Conservation (phyloP, 2,113 vertebrate genomes). For the Mellivora capensis region DNA sequence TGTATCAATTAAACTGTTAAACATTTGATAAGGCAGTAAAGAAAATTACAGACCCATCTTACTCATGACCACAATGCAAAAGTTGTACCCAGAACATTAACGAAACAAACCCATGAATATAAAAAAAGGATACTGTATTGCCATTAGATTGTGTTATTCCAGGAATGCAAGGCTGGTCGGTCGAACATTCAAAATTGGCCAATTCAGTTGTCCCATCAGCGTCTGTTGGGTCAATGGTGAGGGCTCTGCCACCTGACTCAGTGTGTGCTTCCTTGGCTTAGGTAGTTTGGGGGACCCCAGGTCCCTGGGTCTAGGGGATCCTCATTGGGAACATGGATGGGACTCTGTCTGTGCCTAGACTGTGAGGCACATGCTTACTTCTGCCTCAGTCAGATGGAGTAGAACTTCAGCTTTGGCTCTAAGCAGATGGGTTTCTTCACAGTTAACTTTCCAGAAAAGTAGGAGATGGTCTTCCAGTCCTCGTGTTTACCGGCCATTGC, state of each 20-base stretch:
- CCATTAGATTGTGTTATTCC: background rate
- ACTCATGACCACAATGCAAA: background rate
- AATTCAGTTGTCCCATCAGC: background rate
- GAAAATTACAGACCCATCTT: background rate
- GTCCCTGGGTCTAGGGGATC: rapidly evolving
- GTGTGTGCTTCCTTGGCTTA: rapidly evolving
- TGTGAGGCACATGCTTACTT: constrained; percentile 81
- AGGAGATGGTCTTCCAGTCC: constrained; percentile 87
- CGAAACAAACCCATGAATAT: background rate
- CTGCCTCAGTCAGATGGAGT: constrained; percentile 87
- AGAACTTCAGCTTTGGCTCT: constrained; percentile 88
- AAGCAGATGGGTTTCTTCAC: constrained; percentile 90
- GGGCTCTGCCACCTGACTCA: background rate
- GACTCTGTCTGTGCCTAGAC: background rate
- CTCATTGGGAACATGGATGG: too few relatives aligned
- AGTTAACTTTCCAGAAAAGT: constrained; percentile 89
- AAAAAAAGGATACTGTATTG: too few relatives aligned
- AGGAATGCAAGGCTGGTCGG: background rate
- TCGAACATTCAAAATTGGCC: background rate
- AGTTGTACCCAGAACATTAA: background rate
- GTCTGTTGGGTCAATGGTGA: background rate
- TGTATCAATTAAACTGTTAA: background rate
- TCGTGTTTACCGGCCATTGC: constrained; percentile 88
- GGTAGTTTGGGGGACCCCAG: too few relatives aligned
- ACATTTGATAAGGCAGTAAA: background rate